Conservation (phyloP, 2,113 vertebrate species). For the Mesitornis unicolor region DNA sequence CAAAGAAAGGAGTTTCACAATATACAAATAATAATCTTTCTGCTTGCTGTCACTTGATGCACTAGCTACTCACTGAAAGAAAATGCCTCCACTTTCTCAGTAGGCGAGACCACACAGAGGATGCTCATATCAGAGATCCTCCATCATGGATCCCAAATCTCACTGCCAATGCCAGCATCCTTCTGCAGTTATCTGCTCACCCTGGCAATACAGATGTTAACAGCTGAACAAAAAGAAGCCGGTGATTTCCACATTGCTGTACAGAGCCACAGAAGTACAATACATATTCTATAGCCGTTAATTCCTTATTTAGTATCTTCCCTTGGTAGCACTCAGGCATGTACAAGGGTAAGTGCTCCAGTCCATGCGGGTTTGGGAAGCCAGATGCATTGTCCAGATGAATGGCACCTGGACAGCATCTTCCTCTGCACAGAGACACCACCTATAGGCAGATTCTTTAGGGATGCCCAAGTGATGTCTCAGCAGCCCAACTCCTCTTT, state of each 20-base stretch:
- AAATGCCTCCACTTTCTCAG: not conserved
- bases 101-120: not conserved
- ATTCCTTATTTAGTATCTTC: not conserved
- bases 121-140: not conserved
- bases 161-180: not conserved
- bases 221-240: not conserved
- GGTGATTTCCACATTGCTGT: not conserved
- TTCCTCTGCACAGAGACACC: fast-evolving
- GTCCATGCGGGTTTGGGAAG: not conserved
- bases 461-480: fast-evolving
- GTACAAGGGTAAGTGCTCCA: not conserved
- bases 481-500: not conserved
- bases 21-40: not conserved
- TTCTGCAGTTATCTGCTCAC: not conserved
- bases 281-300: not conserved
- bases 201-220: not conserved
- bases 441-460: not conserved
- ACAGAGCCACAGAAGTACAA: not conserved
- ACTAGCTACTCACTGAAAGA: not conserved
- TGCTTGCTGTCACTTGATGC: not conserved
- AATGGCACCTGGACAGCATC: fast-evolving
- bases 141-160: fast-evolving
- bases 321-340: fast-evolving
- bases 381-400: fast-evolving
- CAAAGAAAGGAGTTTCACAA: not conserved